Evolutionary conservation across 2,797 vertebrate genomes (phyloP).

Genomic region (Chloroceryle inda): DNA sequence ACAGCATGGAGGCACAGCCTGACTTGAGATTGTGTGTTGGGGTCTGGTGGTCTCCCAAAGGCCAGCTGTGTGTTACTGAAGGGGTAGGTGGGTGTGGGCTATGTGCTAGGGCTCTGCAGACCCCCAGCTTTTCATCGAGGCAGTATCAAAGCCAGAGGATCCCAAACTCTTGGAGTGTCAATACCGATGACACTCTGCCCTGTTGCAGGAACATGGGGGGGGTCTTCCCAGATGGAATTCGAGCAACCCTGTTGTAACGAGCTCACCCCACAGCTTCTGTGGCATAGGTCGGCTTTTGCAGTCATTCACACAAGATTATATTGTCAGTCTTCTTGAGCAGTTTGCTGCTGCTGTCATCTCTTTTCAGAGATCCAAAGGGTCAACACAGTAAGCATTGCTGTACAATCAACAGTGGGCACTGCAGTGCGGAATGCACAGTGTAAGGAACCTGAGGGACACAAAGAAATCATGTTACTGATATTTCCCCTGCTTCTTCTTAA

Average conservation of each 20-base stretch:
- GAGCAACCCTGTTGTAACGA: rapidly evolving
- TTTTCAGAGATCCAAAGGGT: not conserved
- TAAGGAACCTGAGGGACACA: constrained; percentile 4
- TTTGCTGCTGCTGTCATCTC: not conserved
- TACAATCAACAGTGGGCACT: not conserved
- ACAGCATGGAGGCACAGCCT: not conserved
- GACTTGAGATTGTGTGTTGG: not conserved
- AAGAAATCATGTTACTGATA: not conserved
- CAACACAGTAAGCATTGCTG: not conserved
- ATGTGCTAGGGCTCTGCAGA: not conserved
- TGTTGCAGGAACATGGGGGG: rapidly evolving
- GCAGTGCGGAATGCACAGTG: not conserved
- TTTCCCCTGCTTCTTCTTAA: not conserved
- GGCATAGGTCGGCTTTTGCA: rapidly evolving
- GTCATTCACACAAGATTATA: not conserved
- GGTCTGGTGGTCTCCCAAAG: not conserved
- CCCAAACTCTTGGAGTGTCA: not conserved
- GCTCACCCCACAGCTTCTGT: not conserved
- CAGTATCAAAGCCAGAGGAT: not conserved
- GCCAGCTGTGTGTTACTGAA: not conserved
- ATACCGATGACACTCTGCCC: not conserved
- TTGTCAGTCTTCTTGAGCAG: not conserved
- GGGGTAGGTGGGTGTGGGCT: not conserved
- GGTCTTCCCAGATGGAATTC: not conserved
- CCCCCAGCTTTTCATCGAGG: not conserved